Evolutionary conservation across 2,113 vertebrate species (phyloP).

Genomic region (Electrona antarctica): DNA sequence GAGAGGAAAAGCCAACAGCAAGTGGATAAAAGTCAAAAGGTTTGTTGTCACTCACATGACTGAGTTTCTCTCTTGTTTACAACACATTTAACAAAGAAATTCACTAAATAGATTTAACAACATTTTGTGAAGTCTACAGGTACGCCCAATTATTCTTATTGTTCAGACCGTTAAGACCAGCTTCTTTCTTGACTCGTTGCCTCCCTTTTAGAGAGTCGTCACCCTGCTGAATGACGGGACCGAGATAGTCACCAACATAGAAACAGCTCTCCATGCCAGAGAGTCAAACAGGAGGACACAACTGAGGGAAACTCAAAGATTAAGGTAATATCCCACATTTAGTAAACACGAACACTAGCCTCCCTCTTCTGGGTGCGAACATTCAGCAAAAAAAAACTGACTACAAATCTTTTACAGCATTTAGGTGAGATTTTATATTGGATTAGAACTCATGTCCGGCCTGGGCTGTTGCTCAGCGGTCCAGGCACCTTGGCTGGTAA

Average conservation of each 20-base stretch:
- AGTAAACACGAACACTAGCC: no score
- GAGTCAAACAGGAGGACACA: constrained; percentile 76
- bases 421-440: not conserved
- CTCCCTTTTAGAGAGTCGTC: constrained; percentile 67
- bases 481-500: no score
- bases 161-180: not conserved
- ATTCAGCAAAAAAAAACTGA: no score
- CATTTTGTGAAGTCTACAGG: no score
- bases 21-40: constrained; percentile 79
- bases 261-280: constrained; percentile 79
- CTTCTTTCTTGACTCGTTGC: constrained; percentile 5
- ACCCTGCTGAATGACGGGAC: constrained; percentile 79
- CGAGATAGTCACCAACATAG: constrained; percentile 81
- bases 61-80: no score
- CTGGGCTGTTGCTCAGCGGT: no score
- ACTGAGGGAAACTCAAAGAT: constrained; percentile 72
- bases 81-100: no score
- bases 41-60: constrained; percentile 42
- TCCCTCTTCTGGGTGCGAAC: not conserved
- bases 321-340: constrained; percentile 71
- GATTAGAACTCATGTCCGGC: not conserved
- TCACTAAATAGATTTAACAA: no score
- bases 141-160: no score
- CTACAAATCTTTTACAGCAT: no score
- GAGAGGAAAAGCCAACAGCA: constrained; percentile 72